Evolutionary conservation across 2,113 vertebrate genomes (phyloP), one percentile per base, ranked within the genome.

Genomic region (Anseranas semipalmata): DNA sequence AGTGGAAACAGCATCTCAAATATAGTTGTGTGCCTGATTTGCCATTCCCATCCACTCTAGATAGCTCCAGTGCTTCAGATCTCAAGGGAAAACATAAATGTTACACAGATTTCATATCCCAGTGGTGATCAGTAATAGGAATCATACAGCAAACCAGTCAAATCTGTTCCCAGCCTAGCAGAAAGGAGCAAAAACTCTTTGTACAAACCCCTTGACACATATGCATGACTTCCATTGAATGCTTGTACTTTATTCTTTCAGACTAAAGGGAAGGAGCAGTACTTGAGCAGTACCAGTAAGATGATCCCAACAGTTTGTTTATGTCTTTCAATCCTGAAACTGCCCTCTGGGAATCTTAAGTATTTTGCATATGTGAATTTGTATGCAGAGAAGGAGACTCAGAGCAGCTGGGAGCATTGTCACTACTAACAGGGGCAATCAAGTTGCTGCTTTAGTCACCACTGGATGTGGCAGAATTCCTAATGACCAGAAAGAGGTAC

Each of bases 371-470:
- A 58, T 59, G 17, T 63, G 48, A 82, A 91, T 96, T 96, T 96
- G 93, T 94, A 97, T 97, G 93, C 94, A 96, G 87, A 79, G 59
- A 67, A 67, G 68, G 41, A 94, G 55, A 77, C 55, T 56, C 28
- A 59, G 73, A 95, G 83, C 91, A 96, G 87, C 89, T 96, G 89
- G 84, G 62, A 95, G 32, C 68, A 39, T 60, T 95, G 73, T 97
- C 80, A 77, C 72, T 78, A 74, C 43, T 73, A 85, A 19, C 52
- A 75, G 94, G 60, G 25, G 63, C 66, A 85, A 88, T 92, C 82
- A 90, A 90, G 72, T 77, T 82, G n/a, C 70, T 92, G 52, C 68
- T 94, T 94, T 92, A 96, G 52, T 96, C 59, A 75, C 48, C 27
- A 58, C 53, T 88, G 45, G 24, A 91, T 92, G 53, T 59, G 55